phyloP scores from a whole-genome alignment of 2,888 invertebrate species.

The Pimpla rufipes region DNA sequence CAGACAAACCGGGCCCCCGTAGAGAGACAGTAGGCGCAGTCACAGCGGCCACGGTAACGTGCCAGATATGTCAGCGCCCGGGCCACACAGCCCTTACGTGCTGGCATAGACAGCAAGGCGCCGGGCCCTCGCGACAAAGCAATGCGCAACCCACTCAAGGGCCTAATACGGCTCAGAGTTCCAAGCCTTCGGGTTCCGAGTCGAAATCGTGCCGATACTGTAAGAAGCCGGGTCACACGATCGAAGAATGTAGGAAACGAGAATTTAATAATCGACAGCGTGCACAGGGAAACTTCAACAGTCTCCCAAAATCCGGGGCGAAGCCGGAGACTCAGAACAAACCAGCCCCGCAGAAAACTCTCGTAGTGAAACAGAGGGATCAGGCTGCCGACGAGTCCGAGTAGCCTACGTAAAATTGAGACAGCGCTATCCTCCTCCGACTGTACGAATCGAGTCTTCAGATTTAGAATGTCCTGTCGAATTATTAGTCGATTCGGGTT shows the following conservation, averaged over 20 bases:
- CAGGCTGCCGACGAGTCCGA: conserved; percentile 33
- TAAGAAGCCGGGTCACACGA: conserved; percentile 5
- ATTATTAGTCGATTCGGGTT: conserved; percentile 38
- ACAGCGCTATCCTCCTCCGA: conserved; percentile 34
- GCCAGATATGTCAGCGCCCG: neutral
- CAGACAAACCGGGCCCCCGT: neutral
- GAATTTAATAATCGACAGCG: conserved; percentile 17
- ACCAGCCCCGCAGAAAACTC: conserved; percentile 16
- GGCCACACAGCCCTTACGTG: neutral
- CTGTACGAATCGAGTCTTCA: conserved; percentile 9
- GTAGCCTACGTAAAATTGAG: conserved; percentile 38
- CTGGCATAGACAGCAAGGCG: neutral
- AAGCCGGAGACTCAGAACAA: conserved; percentile 15
- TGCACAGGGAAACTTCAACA: conserved; percentile 30
- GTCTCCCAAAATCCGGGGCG: conserved; percentile 34
- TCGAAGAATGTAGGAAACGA: conserved; percentile 33
- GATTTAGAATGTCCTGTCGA: neutral
- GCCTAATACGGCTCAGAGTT: neutral
- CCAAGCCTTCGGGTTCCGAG: neutral
- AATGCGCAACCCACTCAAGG: neutral
- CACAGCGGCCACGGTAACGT: neutral
- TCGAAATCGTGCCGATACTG: conserved; percentile 13
- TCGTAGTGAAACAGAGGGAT: neutral
- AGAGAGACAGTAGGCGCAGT: neutral
- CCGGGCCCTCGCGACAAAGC: neutral